Base-by-base conservation (phyloP, 2,888 invertebrate species). In the Loripinus fragilis region DNA sequence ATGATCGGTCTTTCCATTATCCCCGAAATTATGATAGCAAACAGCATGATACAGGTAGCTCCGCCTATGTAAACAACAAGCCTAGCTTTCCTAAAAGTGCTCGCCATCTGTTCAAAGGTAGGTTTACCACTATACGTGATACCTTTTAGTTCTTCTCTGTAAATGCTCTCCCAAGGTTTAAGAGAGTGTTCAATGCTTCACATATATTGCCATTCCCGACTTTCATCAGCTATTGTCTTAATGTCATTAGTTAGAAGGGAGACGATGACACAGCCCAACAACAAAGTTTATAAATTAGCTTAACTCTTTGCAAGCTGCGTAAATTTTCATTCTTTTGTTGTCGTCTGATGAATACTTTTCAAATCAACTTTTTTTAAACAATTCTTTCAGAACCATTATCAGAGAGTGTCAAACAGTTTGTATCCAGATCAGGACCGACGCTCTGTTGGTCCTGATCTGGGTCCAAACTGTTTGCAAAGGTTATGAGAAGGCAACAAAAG, bases 131-230 rank as follows among this genome's bases (percentile, higher is more conserved):
- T 89, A 52, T 89, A 90, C 41, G 86, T 81, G 64, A 89, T 80
- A 1, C 88, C 91, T 69, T 88, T 87, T 33, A 91, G 74, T 33
- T 91, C 91, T 35, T 90, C 91, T 12, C 89, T 78, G 73, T 87
- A 90, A 68, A 89, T 88, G n/a, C 87, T 68, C 66, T 90, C 90
- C 91, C 91, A 91, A 5, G 91, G 91, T 67, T 90, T 90, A 0
- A 91, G 82, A 0, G 90, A 90, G 75, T 91, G 90, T 76, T 91
- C 91, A 30, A 91, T 91, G 80, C 90, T 89, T 68, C 89, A 90
- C 87, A 91, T 88, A 73, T 91, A 90, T 79, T 90, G 88, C 91
- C 91, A 91, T 80, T 91, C 91, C 48, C 72, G 60, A 55, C 90
- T 85, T 66, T 82, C 89, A 64, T 88, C 89, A 23, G 87, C 85